Conservation (phyloP, 1,140 invertebrate genomes). For the Zaprionus taronus region DNA sequence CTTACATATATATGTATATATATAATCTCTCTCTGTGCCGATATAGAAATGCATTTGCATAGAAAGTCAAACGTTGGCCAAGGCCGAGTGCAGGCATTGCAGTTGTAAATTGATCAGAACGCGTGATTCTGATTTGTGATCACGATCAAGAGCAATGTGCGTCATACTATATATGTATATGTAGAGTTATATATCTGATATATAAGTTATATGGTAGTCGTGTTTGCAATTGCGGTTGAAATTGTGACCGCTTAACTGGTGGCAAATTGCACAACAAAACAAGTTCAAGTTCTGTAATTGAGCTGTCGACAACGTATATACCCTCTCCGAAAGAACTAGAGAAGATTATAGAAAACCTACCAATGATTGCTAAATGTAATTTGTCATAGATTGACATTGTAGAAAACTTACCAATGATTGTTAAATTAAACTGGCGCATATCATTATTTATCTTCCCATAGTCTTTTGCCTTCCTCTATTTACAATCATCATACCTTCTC, state of each 20-base stretch:
- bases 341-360: not conserved
- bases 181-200: conserved; percentile 13
- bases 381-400: no score
- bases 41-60: conserved; percentile 36
- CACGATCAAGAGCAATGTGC: conserved; percentile 56
- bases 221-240: conserved; percentile 13
- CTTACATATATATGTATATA: not conserved
- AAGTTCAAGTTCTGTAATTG: conserved; percentile 10
- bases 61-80: conserved; percentile 47
- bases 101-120: conserved; percentile 56
- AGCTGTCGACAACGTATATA: not conserved
- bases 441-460: not conserved
- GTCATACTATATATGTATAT: conserved; percentile 11
- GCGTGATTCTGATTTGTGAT: conserved; percentile 51
- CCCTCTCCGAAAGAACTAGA: not conserved
- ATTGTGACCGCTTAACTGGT: conserved; percentile 16
- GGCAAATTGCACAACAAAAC: conserved; percentile 27
- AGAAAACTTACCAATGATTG: no score
- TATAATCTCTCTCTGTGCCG: not conserved
- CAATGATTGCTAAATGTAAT: no score
- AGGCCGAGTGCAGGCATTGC: conserved; percentile 29
- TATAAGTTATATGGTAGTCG: not conserved
- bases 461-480: not conserved
- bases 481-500: not conserved
- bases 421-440: no score